Evolutionary conservation across 2,113 vertebrate species (phyloP).

Genomic region (Python bivittatus): DNA sequence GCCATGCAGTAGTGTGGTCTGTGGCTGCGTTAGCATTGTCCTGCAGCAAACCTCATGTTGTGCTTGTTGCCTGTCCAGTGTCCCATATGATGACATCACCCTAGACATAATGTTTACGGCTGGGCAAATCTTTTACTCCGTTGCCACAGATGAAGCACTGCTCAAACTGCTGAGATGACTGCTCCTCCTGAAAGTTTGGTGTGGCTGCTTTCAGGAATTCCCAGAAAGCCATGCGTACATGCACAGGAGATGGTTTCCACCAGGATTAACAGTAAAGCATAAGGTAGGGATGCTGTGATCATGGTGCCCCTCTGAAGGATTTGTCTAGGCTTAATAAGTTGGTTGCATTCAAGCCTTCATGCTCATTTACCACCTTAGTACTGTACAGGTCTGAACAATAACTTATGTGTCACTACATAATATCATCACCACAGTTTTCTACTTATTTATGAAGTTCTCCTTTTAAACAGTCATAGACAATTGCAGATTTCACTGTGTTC

Average conservation of each 20-base stretch:
- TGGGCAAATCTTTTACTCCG: background rate
- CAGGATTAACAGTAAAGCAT: background rate
- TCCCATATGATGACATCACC: background rate
- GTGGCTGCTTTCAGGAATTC: background rate
- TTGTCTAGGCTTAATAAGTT: background rate
- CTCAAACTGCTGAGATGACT: background rate
- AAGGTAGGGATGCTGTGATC: background rate
- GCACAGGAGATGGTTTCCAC: background rate
- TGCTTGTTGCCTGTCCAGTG: background rate
- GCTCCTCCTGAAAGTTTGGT: background rate
- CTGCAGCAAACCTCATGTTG: background rate
- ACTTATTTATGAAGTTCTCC: background rate
- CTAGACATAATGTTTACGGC: background rate
- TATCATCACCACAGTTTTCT: background rate
- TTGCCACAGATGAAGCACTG: background rate
- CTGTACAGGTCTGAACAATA: background rate
- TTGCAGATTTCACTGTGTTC: background rate
- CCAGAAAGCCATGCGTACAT: background rate
- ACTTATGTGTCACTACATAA: background rate
- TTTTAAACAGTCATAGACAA: background rate
- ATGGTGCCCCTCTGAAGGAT: background rate
- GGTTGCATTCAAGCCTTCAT: background rate
- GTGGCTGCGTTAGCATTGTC: background rate
- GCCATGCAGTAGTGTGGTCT: background rate
- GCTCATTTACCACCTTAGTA: background rate